These are phyloP conservation scores for Ypsolopha sequella DNA, from an alignment of 2,888 invertebrate genomes.

Conservation along the genomic window DNA sequence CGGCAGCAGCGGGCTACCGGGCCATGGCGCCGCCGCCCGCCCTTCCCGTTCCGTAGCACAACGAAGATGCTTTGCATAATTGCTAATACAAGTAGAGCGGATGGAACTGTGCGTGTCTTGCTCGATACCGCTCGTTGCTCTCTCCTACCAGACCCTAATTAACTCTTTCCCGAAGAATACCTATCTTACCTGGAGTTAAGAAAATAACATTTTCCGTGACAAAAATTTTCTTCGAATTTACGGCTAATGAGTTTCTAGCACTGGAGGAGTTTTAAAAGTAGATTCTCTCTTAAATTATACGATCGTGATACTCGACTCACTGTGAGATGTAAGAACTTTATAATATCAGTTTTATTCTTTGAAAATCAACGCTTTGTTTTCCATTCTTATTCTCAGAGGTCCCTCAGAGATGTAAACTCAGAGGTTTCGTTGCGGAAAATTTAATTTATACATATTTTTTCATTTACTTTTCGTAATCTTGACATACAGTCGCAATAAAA, in stretches of 20 bases:
- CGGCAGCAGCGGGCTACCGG: conserved; percentile 26
- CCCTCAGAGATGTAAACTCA: too few relatives aligned
- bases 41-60: conserved; percentile 33
- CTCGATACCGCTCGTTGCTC: background rate
- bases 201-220: background rate
- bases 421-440: too few relatives aligned
- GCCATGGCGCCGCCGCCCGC: conserved; percentile 23
- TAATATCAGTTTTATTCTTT: too few relatives aligned
- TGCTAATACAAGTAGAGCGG: conserved; percentile 56
- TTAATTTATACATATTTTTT: too few relatives aligned
- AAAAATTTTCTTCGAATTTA: background rate
- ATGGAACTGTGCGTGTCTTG: conserved; percentile 19
- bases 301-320: background rate
- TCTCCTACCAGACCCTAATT: background rate
- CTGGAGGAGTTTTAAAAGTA: background rate
- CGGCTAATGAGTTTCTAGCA: background rate
- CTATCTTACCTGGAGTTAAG: background rate
- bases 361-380: too few relatives aligned
- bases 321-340: too few relatives aligned
- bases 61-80: conserved; percentile 68
- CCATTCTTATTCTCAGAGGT: too few relatives aligned
- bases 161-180: background rate
- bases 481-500: background rate
- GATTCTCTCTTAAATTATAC: background rate
- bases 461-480: too few relatives aligned